Conservation (phyloP, 2,888 invertebrate species). For the Caenorhabditis angaria region DNA sequence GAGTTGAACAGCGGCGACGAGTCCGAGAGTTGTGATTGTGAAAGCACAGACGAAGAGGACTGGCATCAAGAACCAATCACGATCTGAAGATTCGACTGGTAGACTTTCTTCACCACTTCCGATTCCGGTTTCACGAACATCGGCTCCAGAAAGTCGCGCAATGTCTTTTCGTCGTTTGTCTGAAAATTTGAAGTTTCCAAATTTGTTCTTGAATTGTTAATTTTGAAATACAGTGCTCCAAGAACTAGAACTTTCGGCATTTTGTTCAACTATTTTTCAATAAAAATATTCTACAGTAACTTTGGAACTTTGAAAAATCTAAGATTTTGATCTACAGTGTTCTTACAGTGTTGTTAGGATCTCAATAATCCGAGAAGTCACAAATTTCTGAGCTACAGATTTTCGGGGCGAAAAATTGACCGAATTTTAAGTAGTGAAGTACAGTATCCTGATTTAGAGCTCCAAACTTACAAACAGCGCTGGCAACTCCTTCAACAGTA, state of each 20-base stretch:
- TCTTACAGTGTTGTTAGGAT: neutral
- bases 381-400: conserved; percentile 14
- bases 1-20: conserved; percentile 46
- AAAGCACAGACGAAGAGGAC: conserved; percentile 69
- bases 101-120: conserved; percentile 70
- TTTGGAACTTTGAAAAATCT: too few relatives aligned
- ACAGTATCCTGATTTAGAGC: too few relatives aligned
- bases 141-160: conserved; percentile 65
- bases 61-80: conserved; percentile 68
- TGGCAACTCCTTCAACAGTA: conserved; percentile 68
- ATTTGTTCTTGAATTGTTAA: too few relatives aligned
- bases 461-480: conserved; percentile 69
- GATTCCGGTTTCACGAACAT: conserved; percentile 71
- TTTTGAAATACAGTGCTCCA: too few relatives aligned
- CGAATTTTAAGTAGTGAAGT: too few relatives aligned
- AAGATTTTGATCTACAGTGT: too few relatives aligned
- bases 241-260: too few relatives aligned
- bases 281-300: too few relatives aligned
- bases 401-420: too few relatives aligned
- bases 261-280: too few relatives aligned
- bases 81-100: conserved; percentile 67
- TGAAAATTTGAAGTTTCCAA: too few relatives aligned
- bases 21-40: conserved; percentile 56
- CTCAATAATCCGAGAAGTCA: conserved; percentile 8
- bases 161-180: conserved; percentile 71